phyloP scores from a whole-genome alignment of 1,140 invertebrate genomes.

The Drosophila subobscura region DNA sequence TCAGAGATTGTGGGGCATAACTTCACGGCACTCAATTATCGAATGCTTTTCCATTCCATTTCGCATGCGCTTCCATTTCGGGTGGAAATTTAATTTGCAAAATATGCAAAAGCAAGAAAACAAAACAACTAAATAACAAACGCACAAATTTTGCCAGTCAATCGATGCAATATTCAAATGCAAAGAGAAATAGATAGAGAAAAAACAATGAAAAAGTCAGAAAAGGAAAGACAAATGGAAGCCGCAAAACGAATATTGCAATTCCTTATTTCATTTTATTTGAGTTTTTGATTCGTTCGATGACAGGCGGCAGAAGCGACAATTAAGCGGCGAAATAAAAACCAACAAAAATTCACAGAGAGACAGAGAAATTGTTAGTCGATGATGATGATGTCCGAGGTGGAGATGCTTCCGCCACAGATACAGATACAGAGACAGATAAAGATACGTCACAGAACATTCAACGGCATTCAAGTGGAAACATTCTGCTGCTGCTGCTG shows the following conservation, averaged over 20 bases:
- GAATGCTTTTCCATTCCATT: constrained; percentile 54
- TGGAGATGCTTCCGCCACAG: constrained; percentile 41
- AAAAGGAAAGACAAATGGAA: constrained; percentile 42
- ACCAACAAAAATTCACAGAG: constrained; percentile 3
- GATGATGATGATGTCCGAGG: constrained; percentile 46
- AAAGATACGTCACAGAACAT: constrained; percentile 76
- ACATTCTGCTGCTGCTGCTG: constrained; percentile 36
- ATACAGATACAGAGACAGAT: constrained; percentile 49
- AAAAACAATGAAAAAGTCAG: constrained; percentile 15
- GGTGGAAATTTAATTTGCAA: constrained; percentile 41
- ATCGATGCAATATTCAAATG: constrained; percentile 28
- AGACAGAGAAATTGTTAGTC: constrained; percentile 50
- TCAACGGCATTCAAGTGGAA: constrained; percentile 74
- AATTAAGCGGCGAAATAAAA: constrained; percentile 70
- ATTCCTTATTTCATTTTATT: constrained; percentile 6
- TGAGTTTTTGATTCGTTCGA: constrained; percentile 39
- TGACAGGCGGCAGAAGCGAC: constrained; percentile 72
- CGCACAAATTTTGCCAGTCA: constrained; percentile 10
- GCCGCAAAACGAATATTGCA: constrained; percentile 33
- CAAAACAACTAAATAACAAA: constrained; percentile 32
- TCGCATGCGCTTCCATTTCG: constrained; percentile 51
- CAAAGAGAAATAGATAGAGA: constrained; percentile 5
- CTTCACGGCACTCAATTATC: too few relatives aligned
- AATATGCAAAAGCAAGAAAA: constrained; percentile 41
- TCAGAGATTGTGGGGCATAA: constrained; percentile 3